Evolutionary conservation across 2,888 invertebrate genomes (phyloP).

Genomic region (Lycophotia porphyrea): DNA sequence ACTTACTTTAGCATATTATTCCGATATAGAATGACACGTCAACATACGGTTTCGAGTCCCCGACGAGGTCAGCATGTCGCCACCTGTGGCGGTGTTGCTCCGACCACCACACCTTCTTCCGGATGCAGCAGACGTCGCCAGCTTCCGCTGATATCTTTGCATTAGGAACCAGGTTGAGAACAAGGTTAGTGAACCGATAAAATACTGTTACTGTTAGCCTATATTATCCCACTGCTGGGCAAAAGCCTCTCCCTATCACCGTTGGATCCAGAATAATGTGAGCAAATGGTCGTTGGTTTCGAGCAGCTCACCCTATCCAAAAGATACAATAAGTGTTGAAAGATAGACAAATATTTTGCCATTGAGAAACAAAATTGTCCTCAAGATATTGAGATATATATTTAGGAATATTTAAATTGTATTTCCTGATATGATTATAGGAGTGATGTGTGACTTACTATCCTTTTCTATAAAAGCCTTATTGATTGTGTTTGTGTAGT

Average conservation of each 20-base stretch:
- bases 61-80: conserved; percentile 97
- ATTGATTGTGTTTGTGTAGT: conserved; percentile 76
- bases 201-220: background rate
- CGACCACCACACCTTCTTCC: conserved; percentile 98
- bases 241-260: background rate
- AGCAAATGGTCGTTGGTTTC: background rate
- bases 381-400: background rate
- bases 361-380: background rate
- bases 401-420: background rate
- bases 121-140: conserved; percentile 95
- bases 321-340: background rate
- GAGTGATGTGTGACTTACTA: background rate
- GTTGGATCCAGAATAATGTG: background rate
- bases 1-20: background rate
- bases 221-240: background rate
- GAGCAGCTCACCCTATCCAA: background rate
- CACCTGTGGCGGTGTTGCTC: conserved; percentile 99
- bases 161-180: conserved; percentile 94
- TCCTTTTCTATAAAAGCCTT: background rate
- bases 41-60: conserved; percentile 98
- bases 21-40: conserved; percentile 95
- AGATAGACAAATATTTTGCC: background rate
- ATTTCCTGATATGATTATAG: background rate
- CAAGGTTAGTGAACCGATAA: conserved; percentile 89
- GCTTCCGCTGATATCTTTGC: conserved; percentile 94